Evolutionary conservation across 2,888 invertebrate genomes (phyloP).

Genomic region (Sinhomidia bicolor): DNA sequence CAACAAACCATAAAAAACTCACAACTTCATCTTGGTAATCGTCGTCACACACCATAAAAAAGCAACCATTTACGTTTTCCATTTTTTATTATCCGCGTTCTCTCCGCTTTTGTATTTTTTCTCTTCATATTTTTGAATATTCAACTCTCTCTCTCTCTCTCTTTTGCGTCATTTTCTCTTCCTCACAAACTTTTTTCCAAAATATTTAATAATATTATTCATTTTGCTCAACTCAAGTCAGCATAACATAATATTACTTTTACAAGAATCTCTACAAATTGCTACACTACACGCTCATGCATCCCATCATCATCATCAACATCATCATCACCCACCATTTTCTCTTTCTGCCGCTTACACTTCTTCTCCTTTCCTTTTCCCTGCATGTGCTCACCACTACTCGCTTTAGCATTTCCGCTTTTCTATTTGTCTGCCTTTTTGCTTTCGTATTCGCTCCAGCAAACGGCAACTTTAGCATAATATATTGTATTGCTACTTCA

Average conservation of each 20-base stretch:
- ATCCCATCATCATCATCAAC: background rate
- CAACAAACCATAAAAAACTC: background rate
- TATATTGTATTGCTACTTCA: background rate
- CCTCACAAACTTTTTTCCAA: background rate
- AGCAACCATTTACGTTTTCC: too few relatives aligned
- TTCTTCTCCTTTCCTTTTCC: background rate
- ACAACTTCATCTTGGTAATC: background rate
- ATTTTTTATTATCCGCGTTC: background rate
- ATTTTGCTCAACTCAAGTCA: background rate
- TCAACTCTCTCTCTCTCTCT: slow-evolving; percentile 12
- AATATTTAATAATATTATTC: background rate
- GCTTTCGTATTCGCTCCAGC: background rate
- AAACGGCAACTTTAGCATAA: background rate
- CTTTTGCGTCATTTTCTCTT: background rate
- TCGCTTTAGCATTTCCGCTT: slow-evolving; percentile 17
- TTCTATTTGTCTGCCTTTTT: background rate
- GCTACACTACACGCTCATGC: background rate
- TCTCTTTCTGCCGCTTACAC: background rate
- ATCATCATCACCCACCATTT: background rate
- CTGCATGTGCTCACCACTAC: background rate
- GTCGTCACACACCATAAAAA: background rate
- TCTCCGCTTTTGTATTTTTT: background rate
- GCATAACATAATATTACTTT: too few relatives aligned
- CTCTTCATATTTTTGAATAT: background rate
- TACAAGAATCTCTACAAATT: background rate